phyloP scores from a whole-genome alignment of 1,140 invertebrate species.

The Camponotus vicinus region DNA sequence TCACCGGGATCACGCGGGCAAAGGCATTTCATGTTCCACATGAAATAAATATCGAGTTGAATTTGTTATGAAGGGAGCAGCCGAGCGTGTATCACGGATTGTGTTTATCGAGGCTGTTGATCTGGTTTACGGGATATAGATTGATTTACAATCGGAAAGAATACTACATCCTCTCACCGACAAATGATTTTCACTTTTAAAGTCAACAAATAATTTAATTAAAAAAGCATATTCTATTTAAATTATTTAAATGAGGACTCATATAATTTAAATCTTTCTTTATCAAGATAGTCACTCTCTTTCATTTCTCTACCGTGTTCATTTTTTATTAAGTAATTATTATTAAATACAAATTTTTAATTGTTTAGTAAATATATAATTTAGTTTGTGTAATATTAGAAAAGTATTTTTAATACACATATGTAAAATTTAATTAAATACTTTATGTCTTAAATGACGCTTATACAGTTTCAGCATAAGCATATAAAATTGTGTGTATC shows the following conservation, averaged over 20 bases:
- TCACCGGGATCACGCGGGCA: conserved; percentile 14
- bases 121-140: conserved; percentile 33
- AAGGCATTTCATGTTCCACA: conserved; percentile 54
- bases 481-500: too few relatives aligned
- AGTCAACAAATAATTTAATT: neutral
- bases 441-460: too few relatives aligned
- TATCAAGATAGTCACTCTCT: neutral
- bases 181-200: conserved; percentile 5
- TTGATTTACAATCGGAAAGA: conserved; percentile 15
- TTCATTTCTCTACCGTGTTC: neutral
- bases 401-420: neutral
- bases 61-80: conserved; percentile 55
- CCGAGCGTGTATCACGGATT: conserved; percentile 44
- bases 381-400: neutral
- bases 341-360: neutral
- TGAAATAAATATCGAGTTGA: conserved; percentile 63
- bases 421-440: too few relatives aligned
- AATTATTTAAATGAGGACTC: neutral
- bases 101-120: conserved; percentile 55
- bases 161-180: neutral
- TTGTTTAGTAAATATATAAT: neutral
- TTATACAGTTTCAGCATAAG: too few relatives aligned
- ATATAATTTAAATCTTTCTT: neutral
- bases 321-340: neutral
- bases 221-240: neutral